phyloP scores from a whole-genome alignment of 2,113 vertebrate genomes.

The Anthoscopus minutus region DNA sequence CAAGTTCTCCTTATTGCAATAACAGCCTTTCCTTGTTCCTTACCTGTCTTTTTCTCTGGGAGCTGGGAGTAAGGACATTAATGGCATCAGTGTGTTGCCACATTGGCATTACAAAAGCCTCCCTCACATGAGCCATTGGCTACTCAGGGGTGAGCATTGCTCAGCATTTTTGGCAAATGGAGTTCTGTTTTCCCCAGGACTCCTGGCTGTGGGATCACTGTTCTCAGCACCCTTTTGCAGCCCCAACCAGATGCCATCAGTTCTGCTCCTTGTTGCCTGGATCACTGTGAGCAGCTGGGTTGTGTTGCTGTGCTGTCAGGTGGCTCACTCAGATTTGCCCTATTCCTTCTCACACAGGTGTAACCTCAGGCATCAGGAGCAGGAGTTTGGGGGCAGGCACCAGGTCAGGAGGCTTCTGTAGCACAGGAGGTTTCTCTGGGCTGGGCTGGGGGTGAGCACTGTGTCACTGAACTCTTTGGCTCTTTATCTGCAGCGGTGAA shows the following conservation, averaged over 20 bases:
- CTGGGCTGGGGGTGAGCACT: fast-evolving
- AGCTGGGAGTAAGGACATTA: not conserved
- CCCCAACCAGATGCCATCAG: not conserved
- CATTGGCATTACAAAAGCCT: not conserved
- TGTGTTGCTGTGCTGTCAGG: not conserved
- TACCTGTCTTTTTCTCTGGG: not conserved
- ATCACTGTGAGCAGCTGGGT: not conserved
- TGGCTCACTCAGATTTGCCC: not conserved
- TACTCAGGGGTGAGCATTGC: not conserved
- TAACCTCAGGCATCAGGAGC: not conserved
- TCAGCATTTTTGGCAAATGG: not conserved
- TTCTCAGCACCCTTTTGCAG: not conserved
- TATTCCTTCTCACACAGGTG: not conserved
- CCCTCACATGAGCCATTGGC: not conserved
- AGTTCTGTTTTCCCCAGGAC: not conserved
- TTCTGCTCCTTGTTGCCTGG: not conserved
- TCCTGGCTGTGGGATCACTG: not conserved
- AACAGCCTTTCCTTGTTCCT: not conserved
- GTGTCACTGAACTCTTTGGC: not conserved
- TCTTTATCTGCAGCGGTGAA: not conserved
- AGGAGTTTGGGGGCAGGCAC: not conserved
- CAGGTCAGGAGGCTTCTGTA: not conserved
- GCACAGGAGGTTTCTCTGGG: not conserved
- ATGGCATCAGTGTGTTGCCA: not conserved
- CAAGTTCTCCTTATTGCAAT: not conserved